Evolutionary conservation across 2,797 vertebrate genomes (phyloP).

Genomic region (Ispidina picta): DNA sequence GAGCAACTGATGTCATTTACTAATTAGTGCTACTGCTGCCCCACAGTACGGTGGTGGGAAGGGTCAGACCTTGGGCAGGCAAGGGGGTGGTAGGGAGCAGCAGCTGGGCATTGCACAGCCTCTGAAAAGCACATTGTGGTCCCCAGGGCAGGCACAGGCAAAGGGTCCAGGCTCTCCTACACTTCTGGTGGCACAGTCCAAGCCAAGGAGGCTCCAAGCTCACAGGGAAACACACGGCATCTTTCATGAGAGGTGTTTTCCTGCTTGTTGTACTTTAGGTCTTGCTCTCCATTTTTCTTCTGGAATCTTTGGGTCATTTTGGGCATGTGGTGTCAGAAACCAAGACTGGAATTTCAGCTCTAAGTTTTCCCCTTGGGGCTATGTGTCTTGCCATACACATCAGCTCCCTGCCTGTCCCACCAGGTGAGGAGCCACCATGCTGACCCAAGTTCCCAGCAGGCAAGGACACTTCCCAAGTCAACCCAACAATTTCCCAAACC

Average conservation of each 20-base stretch:
- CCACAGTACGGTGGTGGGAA: accelerated
- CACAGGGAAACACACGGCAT: neutral
- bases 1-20: neutral
- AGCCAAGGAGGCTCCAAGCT: neutral
- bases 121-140: neutral
- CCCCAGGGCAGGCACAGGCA: neutral
- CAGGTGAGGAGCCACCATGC: accelerated
- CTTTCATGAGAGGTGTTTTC: neutral
- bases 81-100: neutral
- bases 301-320: neutral
- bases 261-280: neutral
- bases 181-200: neutral
- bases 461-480: neutral
- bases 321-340: neutral
- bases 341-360: neutral
- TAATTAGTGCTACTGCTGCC: neutral
- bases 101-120: neutral
- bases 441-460: neutral
- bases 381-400: neutral
- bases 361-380: neutral
- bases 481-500: neutral
- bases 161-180: neutral
- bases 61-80: neutral
- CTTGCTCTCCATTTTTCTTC: neutral
- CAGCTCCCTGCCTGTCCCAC: neutral